Percentiles rank a stretch among this genome's conserved stretches.
phyloP scores from a whole-genome alignment of 1,140 invertebrate species.

The Drosophila subobscura region DNA sequence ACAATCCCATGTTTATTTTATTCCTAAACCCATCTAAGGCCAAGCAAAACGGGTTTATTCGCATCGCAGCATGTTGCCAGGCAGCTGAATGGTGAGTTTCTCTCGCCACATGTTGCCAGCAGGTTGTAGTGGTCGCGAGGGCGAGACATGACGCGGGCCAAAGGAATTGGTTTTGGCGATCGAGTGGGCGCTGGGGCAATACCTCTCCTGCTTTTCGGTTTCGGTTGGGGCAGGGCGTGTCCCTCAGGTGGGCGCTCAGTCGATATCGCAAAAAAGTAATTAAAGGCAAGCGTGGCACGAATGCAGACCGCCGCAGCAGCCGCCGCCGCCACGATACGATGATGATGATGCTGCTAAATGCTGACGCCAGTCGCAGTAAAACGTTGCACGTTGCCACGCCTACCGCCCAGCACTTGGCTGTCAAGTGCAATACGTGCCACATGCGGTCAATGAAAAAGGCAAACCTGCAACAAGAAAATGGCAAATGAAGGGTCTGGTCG shows the following conservation, averaged over 20 bases:
- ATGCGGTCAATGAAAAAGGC: constrained; percentile 56
- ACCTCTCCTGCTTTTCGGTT: not conserved
- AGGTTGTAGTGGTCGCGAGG: too few relatives aligned
- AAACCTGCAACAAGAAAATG: constrained; percentile 35
- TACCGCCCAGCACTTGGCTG: constrained; percentile 33
- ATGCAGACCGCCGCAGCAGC: too few relatives aligned
- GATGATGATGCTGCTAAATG: constrained; percentile 25
- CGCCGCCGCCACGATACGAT: constrained; percentile 9
- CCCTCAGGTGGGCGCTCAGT: constrained; percentile 57
- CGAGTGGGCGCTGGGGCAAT: constrained; percentile 38
- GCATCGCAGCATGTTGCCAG: too few relatives aligned
- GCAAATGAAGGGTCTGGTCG: not conserved
- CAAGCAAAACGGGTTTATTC: too few relatives aligned
- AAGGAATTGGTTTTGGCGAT: constrained; percentile 17
- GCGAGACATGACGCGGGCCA: too few relatives aligned
- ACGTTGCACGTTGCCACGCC: constrained; percentile 51
- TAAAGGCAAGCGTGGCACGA: constrained; percentile 57
- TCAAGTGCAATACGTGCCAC: constrained; percentile 75
- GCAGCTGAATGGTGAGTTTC: too few relatives aligned
- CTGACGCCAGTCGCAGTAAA: constrained; percentile 52
- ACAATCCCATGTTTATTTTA: too few relatives aligned
- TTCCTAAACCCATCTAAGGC: too few relatives aligned
- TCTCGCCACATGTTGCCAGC: too few relatives aligned
- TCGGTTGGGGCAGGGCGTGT: constrained; percentile 37
- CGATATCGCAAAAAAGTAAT: constrained; percentile 75